phyloP scores from a whole-genome alignment of 2,113 vertebrate genomes.

The Tympanuchus pallidicinctus region DNA sequence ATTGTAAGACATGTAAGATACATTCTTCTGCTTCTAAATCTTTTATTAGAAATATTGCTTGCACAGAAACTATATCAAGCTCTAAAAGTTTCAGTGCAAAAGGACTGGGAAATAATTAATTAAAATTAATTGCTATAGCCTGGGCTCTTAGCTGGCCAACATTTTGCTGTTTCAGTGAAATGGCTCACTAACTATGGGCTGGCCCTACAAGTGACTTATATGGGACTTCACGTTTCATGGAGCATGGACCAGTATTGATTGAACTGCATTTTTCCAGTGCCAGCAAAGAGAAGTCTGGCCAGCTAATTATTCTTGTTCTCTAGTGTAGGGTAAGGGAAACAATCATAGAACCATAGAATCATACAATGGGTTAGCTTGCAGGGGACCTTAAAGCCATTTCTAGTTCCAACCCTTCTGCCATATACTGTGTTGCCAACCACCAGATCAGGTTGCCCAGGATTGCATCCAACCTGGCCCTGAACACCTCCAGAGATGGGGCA shows the following conservation, averaged over 20 bases:
- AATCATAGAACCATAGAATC: not conserved
- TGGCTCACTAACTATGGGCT: not conserved
- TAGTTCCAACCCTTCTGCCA: no score
- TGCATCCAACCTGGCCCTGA: no score
- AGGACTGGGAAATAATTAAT: not conserved
- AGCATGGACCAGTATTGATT: not conserved
- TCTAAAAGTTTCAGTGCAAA: not conserved
- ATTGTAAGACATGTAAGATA: not conserved
- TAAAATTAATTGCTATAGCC: not conserved
- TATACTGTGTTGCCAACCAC: no score
- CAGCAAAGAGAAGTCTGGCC: not conserved
- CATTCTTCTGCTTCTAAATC: not conserved
- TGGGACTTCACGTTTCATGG: not conserved
- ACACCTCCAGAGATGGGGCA: no score
- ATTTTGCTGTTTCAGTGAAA: not conserved
- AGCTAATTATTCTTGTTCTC: not conserved
- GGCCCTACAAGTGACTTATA: not conserved
- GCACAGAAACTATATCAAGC: not conserved
- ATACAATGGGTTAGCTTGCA: no score
- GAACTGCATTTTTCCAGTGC: not conserved
- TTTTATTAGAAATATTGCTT: not conserved
- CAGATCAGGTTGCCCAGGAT: no score
- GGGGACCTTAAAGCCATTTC: no score
- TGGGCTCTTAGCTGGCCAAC: not conserved
- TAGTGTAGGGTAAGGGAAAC: not conserved